phyloP scores from a whole-genome alignment of 92 coral and sea anemone genomes.

The Epizoanthus illoricatus region DNA sequence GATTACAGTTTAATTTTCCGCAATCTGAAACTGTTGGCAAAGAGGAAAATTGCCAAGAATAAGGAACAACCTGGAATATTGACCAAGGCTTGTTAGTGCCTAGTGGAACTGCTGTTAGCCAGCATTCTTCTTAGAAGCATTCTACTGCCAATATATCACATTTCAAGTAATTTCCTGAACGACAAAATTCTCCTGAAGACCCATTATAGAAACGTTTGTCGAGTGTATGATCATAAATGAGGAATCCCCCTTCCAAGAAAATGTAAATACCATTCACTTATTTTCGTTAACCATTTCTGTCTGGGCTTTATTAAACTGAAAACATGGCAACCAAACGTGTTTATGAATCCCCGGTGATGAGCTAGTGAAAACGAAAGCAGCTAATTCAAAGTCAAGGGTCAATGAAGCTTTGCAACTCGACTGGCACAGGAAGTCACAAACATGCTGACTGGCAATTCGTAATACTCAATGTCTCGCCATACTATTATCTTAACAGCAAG shows the following conservation, averaged over 20 bases:
- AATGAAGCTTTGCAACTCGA: not conserved
- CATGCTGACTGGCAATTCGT: not conserved
- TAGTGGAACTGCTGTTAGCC: not conserved
- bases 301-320: not conserved
- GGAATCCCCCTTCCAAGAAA: conserved; percentile 41
- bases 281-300: not conserved
- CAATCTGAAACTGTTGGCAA: too few relatives aligned
- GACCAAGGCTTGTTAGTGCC: not conserved
- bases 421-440: conserved; percentile 25
- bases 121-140: not conserved
- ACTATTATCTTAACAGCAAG: not conserved
- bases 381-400: not conserved
- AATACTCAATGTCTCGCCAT: not conserved
- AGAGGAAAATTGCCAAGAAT: too few relatives aligned
- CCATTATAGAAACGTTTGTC: not conserved
- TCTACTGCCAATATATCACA: not conserved
- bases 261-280: not conserved
- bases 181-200: not conserved
- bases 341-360: not conserved
- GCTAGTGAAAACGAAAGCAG: not conserved
- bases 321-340: not conserved
- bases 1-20: too few relatives aligned
- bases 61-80: not conserved
- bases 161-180: not conserved
- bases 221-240: not conserved